A percentile compares a stretch with the other conserved stretches of the same genome.
Evolutionary conservation across 2,113 vertebrate genomes (phyloP).

Genomic region (Strigops habroptila): DNA sequence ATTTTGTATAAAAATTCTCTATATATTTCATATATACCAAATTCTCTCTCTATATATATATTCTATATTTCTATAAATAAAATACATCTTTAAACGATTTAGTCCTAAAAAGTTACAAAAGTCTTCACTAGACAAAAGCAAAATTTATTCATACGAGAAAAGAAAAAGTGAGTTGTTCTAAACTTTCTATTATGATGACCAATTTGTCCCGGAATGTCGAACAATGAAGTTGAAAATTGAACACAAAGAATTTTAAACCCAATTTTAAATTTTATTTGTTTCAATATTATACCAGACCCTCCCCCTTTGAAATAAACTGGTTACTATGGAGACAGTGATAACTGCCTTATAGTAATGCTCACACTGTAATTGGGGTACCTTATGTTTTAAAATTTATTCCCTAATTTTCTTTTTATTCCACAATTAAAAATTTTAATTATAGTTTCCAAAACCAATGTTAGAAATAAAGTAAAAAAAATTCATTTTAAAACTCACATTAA

Average conservation of each 20-base stretch:
- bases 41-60: not conserved
- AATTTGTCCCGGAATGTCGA: not conserved
- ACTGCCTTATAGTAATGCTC: not conserved
- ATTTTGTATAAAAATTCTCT: not conserved
- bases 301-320: not conserved
- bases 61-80: not conserved
- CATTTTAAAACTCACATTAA: not conserved
- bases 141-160: not conserved
- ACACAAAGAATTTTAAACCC: not conserved
- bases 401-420: not conserved
- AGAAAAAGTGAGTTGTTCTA: not conserved
- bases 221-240: not conserved
- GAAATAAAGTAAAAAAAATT: not conserved
- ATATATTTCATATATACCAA: accelerated
- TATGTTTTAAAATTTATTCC: not conserved
- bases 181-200: not conserved
- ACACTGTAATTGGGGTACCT: not conserved
- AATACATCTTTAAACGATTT: not conserved
- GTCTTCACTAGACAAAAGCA: not conserved
- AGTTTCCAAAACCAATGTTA: not conserved
- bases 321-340: not conserved
- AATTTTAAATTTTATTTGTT: not conserved
- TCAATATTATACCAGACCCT: not conserved
- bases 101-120: not conserved
- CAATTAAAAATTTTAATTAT: not conserved